Evolutionary conservation across 2,888 invertebrate genomes (phyloP).

Genomic region (Urechis unicinctus): DNA sequence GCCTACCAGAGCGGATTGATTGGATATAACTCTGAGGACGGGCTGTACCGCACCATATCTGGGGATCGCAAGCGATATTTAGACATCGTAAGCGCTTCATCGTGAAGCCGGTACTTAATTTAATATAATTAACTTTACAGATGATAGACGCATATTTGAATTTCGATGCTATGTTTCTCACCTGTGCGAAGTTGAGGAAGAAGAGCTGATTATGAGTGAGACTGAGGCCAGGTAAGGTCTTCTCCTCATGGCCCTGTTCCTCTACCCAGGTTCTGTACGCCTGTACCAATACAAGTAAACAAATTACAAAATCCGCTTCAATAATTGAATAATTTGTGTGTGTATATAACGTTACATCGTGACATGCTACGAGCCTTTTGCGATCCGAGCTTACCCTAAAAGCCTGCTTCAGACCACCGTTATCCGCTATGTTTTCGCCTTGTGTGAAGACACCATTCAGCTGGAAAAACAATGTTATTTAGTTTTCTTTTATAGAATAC

Average conservation of each 20-base stretch:
- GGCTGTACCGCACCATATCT: constrained; percentile 81
- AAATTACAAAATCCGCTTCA: too few relatives aligned
- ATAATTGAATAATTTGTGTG: too few relatives aligned
- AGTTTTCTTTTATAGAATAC: background rate
- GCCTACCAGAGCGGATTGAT: constrained; percentile 87
- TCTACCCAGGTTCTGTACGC: constrained; percentile 35
- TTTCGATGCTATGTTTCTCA: background rate
- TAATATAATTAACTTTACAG: too few relatives aligned
- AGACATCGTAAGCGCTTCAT: too few relatives aligned
- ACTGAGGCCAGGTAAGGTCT: constrained; percentile 31
- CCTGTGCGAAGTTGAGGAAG: constrained; percentile 40
- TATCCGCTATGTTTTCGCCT: constrained; percentile 88
- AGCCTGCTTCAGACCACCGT: constrained; percentile 85
- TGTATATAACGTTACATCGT: too few relatives aligned
- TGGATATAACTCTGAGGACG: constrained; percentile 67
- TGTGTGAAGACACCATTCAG: constrained; percentile 13
- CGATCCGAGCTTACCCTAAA: constrained; percentile 63
- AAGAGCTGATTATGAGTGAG: constrained; percentile 34
- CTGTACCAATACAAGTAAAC: constrained; percentile 12
- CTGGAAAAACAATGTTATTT: constrained; percentile 1
- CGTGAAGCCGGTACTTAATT: too few relatives aligned
- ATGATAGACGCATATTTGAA: too few relatives aligned
- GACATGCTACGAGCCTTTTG: too few relatives aligned
- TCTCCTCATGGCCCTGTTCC: constrained; percentile 25
- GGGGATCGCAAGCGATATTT: too few relatives aligned